Base-by-base conservation (phyloP, 1,140 invertebrate species). In the Aphelinus atriplicis region DNA sequence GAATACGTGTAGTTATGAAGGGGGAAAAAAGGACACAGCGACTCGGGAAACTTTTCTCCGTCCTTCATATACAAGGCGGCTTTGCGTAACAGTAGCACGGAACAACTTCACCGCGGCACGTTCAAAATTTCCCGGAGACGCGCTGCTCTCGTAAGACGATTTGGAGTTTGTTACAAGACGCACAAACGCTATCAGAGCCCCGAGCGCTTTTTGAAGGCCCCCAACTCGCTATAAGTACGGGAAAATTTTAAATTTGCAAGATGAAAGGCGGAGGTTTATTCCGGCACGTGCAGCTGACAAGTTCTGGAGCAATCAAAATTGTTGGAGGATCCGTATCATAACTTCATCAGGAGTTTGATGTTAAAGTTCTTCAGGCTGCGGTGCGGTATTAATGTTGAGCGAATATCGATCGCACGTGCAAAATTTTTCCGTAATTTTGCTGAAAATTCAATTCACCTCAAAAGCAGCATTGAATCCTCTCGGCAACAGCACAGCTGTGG, bases 161-260 rank as follows among this genome's bases (percentile, higher is more conserved):
- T 67, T 67, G 48, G 57, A 73, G 71, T 67, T 73, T 67, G 64
- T 73, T 73, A 73, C 71, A 73, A 45, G 55, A 58, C 55, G 57
- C 56, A 51, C 64, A 67, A 67, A 55, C 26, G 64, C 46, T 71
- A 71, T 55, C 56, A 42, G 47, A 47, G 63, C 46, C 55, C 63
- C 69, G 63, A 71, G 63, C 58, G 69, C 26, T 45, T 4, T 61
- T 9, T 61, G 9, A 51, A n/a, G 42, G 51, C 58, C 42, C 60
- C 64, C 7, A 61, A 67, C 56, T 67, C 60, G 66, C 64, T 47
- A 73, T 73, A 73, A 65, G 71, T 58, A 66, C 43, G 45, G 7
- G 51, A 55, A 63, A 73, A 73, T 66, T 73, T 65, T 47, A 66
- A 66, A 73, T 65, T 73, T 73, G 50, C 71, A 43, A 64, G 46